Conservation (phyloP, 1,140 invertebrate genomes). For the Drosophila insularis region DNA sequence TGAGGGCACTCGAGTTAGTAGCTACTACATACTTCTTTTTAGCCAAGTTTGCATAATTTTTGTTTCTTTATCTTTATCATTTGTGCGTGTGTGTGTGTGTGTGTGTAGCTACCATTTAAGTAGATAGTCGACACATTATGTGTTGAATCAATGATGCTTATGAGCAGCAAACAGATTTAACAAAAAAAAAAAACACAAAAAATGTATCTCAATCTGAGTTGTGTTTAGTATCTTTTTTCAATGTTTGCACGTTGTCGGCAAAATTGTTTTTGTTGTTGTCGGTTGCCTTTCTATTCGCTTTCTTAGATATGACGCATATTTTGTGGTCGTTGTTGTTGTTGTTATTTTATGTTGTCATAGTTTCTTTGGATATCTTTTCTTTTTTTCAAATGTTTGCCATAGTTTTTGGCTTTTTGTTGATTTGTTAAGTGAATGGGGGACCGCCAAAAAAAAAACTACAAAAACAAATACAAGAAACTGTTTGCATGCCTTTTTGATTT, state of each 20-base stretch:
- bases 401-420: conserved; percentile 35
- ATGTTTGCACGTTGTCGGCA: conserved; percentile 34
- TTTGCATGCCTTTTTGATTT: neutral
- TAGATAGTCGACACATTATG: conserved; percentile 25
- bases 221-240: conserved; percentile 27
- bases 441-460: too few relatives aligned
- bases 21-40: conserved; percentile 4
- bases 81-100: conserved; percentile 9
- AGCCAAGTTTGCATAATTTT: conserved; percentile 23
- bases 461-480: neutral
- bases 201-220: conserved; percentile 17
- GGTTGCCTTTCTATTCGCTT: conserved; percentile 20
- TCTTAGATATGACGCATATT: conserved; percentile 37
- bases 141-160: conserved; percentile 45
- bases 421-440: conserved; percentile 31
- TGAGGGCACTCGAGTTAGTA: conserved; percentile 27
- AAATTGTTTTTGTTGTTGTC: conserved; percentile 12
- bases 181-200: neutral
- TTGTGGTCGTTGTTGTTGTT: conserved; percentile 2
- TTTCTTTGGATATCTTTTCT: conserved; percentile 34
- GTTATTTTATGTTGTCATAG: conserved; percentile 22
- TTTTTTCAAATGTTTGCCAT: conserved; percentile 36
- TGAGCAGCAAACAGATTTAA: conserved; percentile 5
- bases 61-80: neutral
- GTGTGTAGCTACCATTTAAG: conserved; percentile 12